These are phyloP conservation scores for Pseudochaenichthys georgianus DNA, from an alignment of 2,797 vertebrate genomes.

Conservation along the genomic window DNA sequence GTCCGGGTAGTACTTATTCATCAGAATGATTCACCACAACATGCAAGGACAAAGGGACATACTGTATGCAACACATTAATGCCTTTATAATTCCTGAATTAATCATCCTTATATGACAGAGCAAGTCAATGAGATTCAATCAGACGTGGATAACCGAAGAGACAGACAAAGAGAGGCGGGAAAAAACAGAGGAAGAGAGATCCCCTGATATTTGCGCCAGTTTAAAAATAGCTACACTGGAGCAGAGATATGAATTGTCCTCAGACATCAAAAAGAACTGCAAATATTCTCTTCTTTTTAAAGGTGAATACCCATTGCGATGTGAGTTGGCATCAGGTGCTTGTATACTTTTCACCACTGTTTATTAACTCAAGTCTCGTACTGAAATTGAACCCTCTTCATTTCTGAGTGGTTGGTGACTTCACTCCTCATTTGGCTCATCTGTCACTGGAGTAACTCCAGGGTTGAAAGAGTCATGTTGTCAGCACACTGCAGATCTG, in stretches of 20 bases:
- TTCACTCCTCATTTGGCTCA: constrained; percentile 27
- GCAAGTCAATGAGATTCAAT: constrained; percentile 26
- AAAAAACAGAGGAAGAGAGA: constrained; percentile 48
- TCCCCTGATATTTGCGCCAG: constrained; percentile 60
- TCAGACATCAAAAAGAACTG: constrained; percentile 21
- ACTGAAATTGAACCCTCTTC: constrained; percentile 36
- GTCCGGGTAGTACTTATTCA: neutral
- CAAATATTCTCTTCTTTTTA: neutral
- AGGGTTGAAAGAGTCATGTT: constrained; percentile 9
- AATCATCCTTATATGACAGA: constrained; percentile 32
- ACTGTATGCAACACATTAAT: constrained; percentile 14
- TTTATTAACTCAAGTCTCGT: constrained; percentile 24
- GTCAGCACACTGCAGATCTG: constrained; percentile 3
- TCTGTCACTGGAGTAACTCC: constrained; percentile 16
- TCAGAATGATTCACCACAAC: constrained; percentile 28
- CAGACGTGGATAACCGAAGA: constrained; percentile 40
- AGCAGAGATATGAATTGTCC: constrained; percentile 49
- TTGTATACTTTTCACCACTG: constrained; percentile 27
- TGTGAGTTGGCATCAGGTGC: constrained; percentile 5
- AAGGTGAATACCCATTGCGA: constrained; percentile 11
- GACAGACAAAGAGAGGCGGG: constrained; percentile 45
- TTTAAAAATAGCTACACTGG: constrained; percentile 71
- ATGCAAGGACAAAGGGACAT: constrained; percentile 25
- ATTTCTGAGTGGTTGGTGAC: constrained; percentile 45
- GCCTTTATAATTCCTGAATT: constrained; percentile 29